Percentiles rank a stretch among this genome's conserved stretches.
phyloP scores from a whole-genome alignment of 92 coral and sea anemone genomes.

The Zoanthus solanderi region DNA sequence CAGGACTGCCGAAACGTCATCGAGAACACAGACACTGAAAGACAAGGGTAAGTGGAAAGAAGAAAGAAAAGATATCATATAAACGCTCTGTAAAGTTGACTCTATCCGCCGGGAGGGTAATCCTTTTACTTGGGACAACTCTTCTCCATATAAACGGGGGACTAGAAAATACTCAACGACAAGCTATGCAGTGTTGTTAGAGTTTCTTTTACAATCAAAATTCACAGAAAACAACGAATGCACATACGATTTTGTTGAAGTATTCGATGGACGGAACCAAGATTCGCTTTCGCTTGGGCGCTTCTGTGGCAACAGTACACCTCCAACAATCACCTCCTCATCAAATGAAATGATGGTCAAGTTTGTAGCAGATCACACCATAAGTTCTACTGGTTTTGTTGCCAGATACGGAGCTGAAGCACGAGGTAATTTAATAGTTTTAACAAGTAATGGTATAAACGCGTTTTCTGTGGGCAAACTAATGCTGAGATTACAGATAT shows the following conservation, averaged over 20 bases:
- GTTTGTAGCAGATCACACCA: conserved; percentile 89
- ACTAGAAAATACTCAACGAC: no score
- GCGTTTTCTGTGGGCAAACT: no score
- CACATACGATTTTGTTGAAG: conserved; percentile 85
- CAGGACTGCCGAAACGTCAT: no score
- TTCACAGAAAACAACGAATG: conserved; percentile 67
- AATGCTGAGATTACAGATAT: no score
- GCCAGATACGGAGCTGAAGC: conserved; percentile 68
- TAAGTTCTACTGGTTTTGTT: conserved; percentile 77
- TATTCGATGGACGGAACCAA: conserved; percentile 78
- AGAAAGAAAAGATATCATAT: no score
- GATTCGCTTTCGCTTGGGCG: conserved; percentile 46
- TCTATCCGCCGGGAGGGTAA: no score
- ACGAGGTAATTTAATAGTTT: conserved; percentile 25
- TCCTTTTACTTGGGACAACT: no score
- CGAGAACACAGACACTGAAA: no score
- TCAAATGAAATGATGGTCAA: conserved; percentile 71
- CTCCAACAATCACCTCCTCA: conserved; percentile 75
- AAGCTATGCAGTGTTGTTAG: neutral
- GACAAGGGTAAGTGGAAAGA: no score
- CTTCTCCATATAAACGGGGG: no score
- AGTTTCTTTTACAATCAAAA: neutral
- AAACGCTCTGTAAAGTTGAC: no score
- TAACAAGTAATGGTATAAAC: neutral
- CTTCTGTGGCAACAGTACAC: conserved; percentile 81